Conservation (phyloP, 2,113 vertebrate species). For the Macrotus californicus region DNA sequence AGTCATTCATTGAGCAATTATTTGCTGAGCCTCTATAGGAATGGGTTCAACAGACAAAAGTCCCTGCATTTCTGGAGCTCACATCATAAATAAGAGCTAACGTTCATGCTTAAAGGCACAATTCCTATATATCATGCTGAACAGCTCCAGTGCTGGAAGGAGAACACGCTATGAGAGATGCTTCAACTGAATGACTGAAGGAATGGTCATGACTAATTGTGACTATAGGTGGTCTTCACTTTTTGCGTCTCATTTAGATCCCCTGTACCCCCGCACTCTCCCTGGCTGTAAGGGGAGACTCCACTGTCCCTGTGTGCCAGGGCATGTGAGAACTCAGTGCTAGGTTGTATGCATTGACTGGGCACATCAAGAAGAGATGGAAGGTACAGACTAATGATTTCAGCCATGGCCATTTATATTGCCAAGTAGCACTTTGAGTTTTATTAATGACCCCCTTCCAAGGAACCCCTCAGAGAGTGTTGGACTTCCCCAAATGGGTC, state of each 20-base stretch:
- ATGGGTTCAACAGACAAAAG: neutral
- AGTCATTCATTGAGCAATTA: neutral
- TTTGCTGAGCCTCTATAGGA: neutral
- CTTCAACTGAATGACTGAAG: neutral
- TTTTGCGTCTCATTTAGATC: neutral
- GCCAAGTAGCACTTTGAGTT: neutral
- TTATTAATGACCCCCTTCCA: slow-evolving; percentile 22
- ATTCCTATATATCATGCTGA: neutral
- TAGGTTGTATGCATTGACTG: rapidly evolving
- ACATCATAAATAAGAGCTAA: neutral
- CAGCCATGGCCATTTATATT: neutral
- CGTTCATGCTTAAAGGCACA: neutral
- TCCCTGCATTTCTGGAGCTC: neutral
- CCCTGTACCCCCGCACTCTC: rapidly evolving
- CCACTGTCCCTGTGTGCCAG: too few relatives aligned
- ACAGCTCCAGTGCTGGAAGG: too few relatives aligned
- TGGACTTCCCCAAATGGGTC: too few relatives aligned
- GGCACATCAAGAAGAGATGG: too few relatives aligned
- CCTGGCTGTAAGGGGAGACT: neutral
- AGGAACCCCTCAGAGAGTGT: neutral
- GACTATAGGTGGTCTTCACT: neutral
- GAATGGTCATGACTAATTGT: neutral
- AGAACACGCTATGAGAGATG: rapidly evolving
- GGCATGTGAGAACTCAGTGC: neutral
- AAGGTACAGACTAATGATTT: neutral